Conservation (phyloP, 2,888 invertebrate genomes). For the Ceraclea dissimilis region DNA sequence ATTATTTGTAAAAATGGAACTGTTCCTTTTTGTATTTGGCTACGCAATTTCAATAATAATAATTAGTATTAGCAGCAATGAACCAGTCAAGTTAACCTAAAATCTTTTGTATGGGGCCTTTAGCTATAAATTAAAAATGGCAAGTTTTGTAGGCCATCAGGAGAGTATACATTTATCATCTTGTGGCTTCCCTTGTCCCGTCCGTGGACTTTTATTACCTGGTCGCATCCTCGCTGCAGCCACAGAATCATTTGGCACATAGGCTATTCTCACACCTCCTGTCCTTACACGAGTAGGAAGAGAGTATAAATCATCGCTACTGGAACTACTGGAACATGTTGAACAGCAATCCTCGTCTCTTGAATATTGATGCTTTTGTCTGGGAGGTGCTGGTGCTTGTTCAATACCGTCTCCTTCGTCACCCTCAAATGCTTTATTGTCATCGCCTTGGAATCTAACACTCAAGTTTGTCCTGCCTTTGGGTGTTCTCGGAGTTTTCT, state of each 20-base stretch:
- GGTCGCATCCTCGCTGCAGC: constrained; percentile 71
- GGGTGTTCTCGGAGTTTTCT: constrained; percentile 19
- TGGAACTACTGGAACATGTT: constrained; percentile 82
- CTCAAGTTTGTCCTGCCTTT: constrained; percentile 37
- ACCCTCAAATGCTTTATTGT: constrained; percentile 38
- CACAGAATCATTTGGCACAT: constrained; percentile 86
- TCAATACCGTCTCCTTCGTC: constrained; percentile 33
- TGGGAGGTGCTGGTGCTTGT: constrained; percentile 7
- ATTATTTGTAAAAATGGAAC: no score
- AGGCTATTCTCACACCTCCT: constrained; percentile 83
- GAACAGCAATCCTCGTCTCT: constrained; percentile 74
- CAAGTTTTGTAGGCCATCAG: constrained; percentile 47
- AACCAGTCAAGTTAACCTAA: background rate
- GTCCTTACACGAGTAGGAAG: constrained; percentile 76
- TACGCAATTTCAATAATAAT: no score
- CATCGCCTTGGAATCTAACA: constrained; percentile 48
- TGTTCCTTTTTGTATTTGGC: no score
- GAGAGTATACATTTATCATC: constrained; percentile 82
- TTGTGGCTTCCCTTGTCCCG: constrained; percentile 48
- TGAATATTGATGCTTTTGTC: constrained; percentile 33
- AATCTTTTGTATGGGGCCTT: constrained; percentile 9
- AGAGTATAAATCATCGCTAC: constrained; percentile 81
- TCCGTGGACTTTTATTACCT: constrained; percentile 33
- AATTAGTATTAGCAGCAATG: no score
- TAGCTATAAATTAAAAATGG: constrained; percentile 5